Evolutionary conservation across 2,797 vertebrate genomes (phyloP), one percentile per base, ranked within the genome.

Genomic region (Yasuhikotakia modesta): DNA sequence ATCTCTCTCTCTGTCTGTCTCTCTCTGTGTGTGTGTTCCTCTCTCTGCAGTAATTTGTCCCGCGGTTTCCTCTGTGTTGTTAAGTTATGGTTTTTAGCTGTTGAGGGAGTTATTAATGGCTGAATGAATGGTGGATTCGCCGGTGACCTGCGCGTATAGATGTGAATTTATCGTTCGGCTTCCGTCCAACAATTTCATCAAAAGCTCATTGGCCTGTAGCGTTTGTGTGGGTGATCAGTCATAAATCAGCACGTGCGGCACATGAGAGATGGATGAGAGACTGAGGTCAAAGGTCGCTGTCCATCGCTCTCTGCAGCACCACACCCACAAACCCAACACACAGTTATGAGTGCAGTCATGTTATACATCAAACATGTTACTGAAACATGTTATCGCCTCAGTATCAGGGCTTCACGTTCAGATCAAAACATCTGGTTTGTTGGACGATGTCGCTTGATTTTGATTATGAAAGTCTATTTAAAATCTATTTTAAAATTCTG

Each of bases 151-250:
- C 58, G 74, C 67, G 70, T 67, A 72, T 21, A 79, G 82, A 86
- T 82, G 79, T 76, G 81, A 74, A 82, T 86, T 82, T 86, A 86
- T 84, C 50, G 55, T 60, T 66, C 64, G 35, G 61, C 70, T 84
- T 86, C 78, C 72, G 46, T 75, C 79, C 66, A 71, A 84, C 81
- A 86, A 81, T 86, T 86, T 86, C 84, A 86, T 86, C 82, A 86
- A 86, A 86, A 84, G 82, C 84, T 76, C 79, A 84, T 86, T 73
- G 86, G 73, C 68, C 71, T 66, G 76, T 67, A 60, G 69, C 55
- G 21, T 69, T 45, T 63, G 24, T 63, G 22, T 55, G 12, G 12
- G 21, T 48, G 8, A 84, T 86, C 79, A 86, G 82, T 84, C 82
- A 85, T 86, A 81, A 86, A 84, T 84, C 82, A 85, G 66, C 69